Base-by-base conservation (phyloP, 2,797 vertebrate species). In the Avahi laniger region DNA sequence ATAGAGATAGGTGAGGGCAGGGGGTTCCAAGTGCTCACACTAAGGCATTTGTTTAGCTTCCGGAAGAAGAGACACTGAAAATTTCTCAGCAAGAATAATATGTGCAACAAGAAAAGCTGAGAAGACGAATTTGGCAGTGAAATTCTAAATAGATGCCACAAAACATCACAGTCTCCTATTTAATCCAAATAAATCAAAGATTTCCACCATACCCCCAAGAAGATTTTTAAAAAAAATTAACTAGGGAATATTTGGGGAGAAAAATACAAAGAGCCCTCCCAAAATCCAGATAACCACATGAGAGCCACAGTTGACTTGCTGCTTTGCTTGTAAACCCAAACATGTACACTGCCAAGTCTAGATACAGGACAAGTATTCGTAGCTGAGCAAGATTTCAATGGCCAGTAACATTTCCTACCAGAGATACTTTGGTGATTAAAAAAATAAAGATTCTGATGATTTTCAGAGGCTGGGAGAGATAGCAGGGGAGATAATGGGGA, bases 401-500 rank as follows among this genome's bases (percentile, higher is more conserved):
- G 41, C 38, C 30, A 72, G 57, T 61, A 50, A 46, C n/a, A 4
- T 33, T 88, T 69, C 61, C 83, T 95, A 72, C 28, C 59, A 84
- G 82, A 82, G 43, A n/a, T 9, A 70, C 57, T 88, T 75, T 30
- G 18, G 67, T 50, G 48, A 93, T 90, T 76, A 70, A 67, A 48
- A 70, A 96, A 94, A 93, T 35, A 70, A 93, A 91, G 63, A 81
- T 79, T 67, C 48, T 75, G 35, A 43, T 17, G 57, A 73, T 43
- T 30, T 50, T n/a, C 20, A 82, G 59, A 88, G 18, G 9, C 48
- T 91, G 17, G 20, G 24, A 26, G 41, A 80, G 35, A 13, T 28
- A 2, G 7, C 38, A 6, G 52, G 10, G 5, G n/a, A n/a, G 48
- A 18, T 14, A 48, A 84, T 22, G 3, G 13, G 24, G 20, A 69